Evolutionary conservation across 2,888 invertebrate genomes (phyloP), one percentile per base, ranked within the genome.

Genomic region (Drosophila subquinaria): DNA sequence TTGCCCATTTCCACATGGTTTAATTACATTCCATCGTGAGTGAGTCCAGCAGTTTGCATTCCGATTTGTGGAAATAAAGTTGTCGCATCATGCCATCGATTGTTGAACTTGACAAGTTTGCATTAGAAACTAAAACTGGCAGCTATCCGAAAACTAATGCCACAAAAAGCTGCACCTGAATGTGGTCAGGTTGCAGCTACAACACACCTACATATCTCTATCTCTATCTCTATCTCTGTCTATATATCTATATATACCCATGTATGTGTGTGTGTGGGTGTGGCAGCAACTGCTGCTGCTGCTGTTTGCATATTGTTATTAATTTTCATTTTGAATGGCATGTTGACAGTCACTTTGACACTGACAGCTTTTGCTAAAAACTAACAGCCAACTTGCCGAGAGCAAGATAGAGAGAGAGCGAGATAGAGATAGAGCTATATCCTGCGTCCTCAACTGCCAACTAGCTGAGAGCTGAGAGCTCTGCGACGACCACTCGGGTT

Each of bases 281-380:
- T 65, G 66, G 59, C 51, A 62, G 63, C 64, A 40, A 61, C 66
- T 66, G 69, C 20, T 56, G 48, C 47, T 72, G 50, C 55, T 72
- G 73, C 81, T 82, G 81, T 79, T 82, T 82, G 82, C 82, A 82
- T 82, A 73, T 82, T 82, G 82, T 86, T 90, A 86, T 89, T 90
- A 88, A 90, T 90, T 89, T 89, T 82, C 88, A 87, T 84, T 90
- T 85, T 90, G 90, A 90, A 85, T 89, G 90, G 84, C 90, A 90
- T 90, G 90, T 84, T 90, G 90, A 90, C 90, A 90, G 89, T 89
- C 88, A 81, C 80, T 88, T 90, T 89, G 88, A 90, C 90, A 90
- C 78, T 88, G 90, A 88, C 89, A 87, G 85, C 86, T 82, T 40
- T 81, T 79, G 77, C 75, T 82, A 82, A 79, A 82, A 79, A 79